Percentiles rank a stretch among this genome's conserved stretches.
Conservation (phyloP, 2,888 invertebrate species). For the Eristalis pertinax region DNA sequence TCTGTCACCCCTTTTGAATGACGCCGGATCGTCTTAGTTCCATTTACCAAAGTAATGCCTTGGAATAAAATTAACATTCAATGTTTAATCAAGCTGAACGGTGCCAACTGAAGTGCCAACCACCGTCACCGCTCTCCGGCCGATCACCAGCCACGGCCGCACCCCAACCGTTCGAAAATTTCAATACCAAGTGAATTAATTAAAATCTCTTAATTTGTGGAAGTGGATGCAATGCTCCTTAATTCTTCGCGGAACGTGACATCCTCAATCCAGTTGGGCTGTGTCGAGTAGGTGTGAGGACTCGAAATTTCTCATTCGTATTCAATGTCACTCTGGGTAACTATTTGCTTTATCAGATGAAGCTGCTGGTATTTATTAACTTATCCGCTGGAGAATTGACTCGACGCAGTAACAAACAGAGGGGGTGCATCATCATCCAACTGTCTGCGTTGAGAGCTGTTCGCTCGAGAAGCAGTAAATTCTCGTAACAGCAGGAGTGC, state of each 20-base stretch:
- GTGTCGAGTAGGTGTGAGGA: slow-evolving; percentile 9
- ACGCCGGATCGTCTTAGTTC: slow-evolving; percentile 33
- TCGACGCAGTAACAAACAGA: slow-evolving; percentile 46
- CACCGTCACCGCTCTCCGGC: background rate
- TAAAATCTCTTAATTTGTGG: slow-evolving; percentile 54
- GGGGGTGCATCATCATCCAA: slow-evolving; percentile 50
- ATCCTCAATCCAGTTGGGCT: slow-evolving; percentile 8
- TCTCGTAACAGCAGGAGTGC: slow-evolving; percentile 56
- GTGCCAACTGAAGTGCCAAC: slow-evolving; percentile 31
- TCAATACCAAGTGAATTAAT: slow-evolving; percentile 65
- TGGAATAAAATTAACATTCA: slow-evolving; percentile 65
- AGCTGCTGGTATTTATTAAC: slow-evolving; percentile 54
- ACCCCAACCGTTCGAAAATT: background rate
- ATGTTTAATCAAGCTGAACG: slow-evolving; percentile 65
- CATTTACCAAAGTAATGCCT: slow-evolving; percentile 62
- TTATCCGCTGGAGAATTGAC: slow-evolving; percentile 51
- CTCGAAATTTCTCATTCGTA: slow-evolving; percentile 62
- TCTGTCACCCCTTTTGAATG: slow-evolving; percentile 19
- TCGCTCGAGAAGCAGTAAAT: slow-evolving; percentile 62
- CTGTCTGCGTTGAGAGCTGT: slow-evolving; percentile 55
- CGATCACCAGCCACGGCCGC: background rate
- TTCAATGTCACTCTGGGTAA: slow-evolving; percentile 65
- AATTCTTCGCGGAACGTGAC: slow-evolving; percentile 31
- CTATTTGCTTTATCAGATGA: slow-evolving; percentile 52
- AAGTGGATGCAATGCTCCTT: background rate